Base-by-base conservation (phyloP, 1,140 invertebrate genomes). In the Neotoxoptera formosana region DNA sequence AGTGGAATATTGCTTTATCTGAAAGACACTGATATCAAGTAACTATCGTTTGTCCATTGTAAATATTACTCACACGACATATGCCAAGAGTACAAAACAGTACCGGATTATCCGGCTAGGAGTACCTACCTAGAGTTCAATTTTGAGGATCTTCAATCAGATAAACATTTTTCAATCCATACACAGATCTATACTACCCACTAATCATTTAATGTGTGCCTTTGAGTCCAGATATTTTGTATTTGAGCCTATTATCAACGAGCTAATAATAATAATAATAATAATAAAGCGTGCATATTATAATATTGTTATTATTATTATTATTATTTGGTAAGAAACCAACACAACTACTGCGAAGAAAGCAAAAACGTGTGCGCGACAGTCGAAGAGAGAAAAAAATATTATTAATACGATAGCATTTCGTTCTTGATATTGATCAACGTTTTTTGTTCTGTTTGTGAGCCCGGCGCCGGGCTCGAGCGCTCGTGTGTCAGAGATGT, bases 391-490 rank as follows among this genome's bases (percentile, higher is more conserved):
- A 17, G n/a, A 53, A 53, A 53, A 41, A 51, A 51, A 25, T 60
- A 67, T 67, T 67, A 67, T n/a, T n/a, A n/a, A 14, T 67, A 76
- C n/a, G 60, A 76, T n/a, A n/a, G 4, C 60, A 30, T 76, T 76
- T n/a, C n/a, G 60, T 76, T 76, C n/a, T 30, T 76, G 60, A 76
- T 76, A 76, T 76, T 76, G 60, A 76, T 76, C 60, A 76, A 76
- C 30, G n/a, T 76, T n/a, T 76, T 76, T 76, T 76, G 60, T 76
- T 76, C 30, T 4, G n/a, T 76, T 30, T 76, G 30, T 14, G n/a
- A 14, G n/a, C 1, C 51, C 51, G 51, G 60, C 14, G 30, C n/a
- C 60, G n/a, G 14, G 17, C 30, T n/a, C 30, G 60, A 17, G 30
- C 4, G 60, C 60, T 3, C 30, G 60, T 76, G 60, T 76, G 60